Evolutionary conservation across 2,888 invertebrate species (phyloP).

Genomic region (Morinoia aosen): DNA sequence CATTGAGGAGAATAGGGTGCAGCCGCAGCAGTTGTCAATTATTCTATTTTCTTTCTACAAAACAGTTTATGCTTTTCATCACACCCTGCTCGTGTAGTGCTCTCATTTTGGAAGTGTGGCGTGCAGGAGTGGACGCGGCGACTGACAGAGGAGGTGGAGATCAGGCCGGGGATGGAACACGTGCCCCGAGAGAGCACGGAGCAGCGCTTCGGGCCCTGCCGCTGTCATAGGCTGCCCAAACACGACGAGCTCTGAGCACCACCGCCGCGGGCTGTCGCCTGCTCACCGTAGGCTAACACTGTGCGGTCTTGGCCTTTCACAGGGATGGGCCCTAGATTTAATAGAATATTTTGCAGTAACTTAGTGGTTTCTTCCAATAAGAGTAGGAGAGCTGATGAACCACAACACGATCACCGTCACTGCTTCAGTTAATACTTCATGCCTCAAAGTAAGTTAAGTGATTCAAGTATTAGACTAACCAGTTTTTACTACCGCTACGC

Average conservation of each 20-base stretch:
- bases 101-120: not conserved
- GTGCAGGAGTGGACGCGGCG: conserved; percentile 66
- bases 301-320: not conserved
- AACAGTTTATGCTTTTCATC: not conserved
- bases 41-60: not conserved
- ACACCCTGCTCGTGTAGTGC: not conserved
- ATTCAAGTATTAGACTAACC: not conserved
- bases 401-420: too few species aligned
- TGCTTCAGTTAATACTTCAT: not conserved
- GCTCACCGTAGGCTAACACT: not conserved
- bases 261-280: not conserved
- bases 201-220: conserved; percentile 66
- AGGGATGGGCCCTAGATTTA: not conserved
- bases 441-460: not conserved
- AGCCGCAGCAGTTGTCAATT: not conserved
- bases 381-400: not conserved
- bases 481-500: not conserved
- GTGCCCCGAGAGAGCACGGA: conserved; percentile 61
- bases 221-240: conserved; percentile 59
- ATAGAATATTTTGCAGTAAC: not conserved
- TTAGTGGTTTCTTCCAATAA: not conserved
- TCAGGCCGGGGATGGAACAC: conserved; percentile 64
- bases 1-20: not conserved
- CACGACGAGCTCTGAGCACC: conserved; percentile 65
- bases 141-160: conserved; percentile 57